phyloP scores from a whole-genome alignment of 2,888 invertebrate species.

The Phaedon cochleariae region DNA sequence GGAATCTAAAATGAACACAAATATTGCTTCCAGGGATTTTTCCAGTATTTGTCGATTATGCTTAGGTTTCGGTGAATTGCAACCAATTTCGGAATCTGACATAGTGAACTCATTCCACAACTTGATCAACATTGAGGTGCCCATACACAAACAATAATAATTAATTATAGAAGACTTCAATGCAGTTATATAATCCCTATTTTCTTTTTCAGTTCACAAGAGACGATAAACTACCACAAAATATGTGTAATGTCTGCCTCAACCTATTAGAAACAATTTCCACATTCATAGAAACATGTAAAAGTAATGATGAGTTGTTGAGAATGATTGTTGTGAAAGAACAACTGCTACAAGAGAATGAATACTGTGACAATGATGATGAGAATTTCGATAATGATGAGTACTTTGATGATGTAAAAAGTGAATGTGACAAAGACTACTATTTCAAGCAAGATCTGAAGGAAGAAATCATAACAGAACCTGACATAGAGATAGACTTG shows the following conservation, averaged over 20 bases:
- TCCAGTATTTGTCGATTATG: slow-evolving; percentile 38
- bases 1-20: slow-evolving; percentile 31
- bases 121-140: slow-evolving; percentile 32
- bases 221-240: slow-evolving; percentile 38
- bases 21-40: slow-evolving; percentile 35
- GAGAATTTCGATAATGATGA: slow-evolving; percentile 13
- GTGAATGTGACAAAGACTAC: slow-evolving; percentile 26
- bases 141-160: neutral
- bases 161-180: too few species aligned
- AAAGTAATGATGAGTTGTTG: slow-evolving; percentile 29
- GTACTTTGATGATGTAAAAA: slow-evolving; percentile 29
- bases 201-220: slow-evolving; percentile 32
- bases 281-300: slow-evolving; percentile 33
- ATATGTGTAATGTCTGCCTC: slow-evolving; percentile 34
- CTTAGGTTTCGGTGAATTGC: slow-evolving; percentile 26
- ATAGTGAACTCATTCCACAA: slow-evolving; percentile 20
- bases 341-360: slow-evolving; percentile 16
- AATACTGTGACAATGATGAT: too few species aligned
- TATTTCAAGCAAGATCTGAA: slow-evolving; percentile 30
- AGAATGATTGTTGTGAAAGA: slow-evolving; percentile 26
- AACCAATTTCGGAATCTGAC: slow-evolving; percentile 27
- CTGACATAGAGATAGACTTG: slow-evolving; percentile 26
- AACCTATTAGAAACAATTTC: slow-evolving; percentile 31
- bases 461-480: slow-evolving; percentile 33
- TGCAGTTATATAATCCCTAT: neutral